phyloP scores from a whole-genome alignment of 2,113 vertebrate species.

The Crotalus horridus region DNA sequence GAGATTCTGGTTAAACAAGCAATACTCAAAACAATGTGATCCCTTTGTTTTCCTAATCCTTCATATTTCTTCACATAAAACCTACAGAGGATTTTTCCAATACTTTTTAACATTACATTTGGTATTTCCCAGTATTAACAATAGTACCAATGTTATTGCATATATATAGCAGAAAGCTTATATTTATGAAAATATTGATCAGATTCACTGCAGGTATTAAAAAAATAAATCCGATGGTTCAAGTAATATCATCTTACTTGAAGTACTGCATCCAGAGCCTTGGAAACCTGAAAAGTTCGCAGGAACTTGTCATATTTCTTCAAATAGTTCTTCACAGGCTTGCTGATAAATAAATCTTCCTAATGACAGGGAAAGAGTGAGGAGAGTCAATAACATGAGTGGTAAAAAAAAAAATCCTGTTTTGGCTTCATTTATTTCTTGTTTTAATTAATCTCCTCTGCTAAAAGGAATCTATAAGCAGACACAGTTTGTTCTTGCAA shows the following conservation, averaged over 20 bases:
- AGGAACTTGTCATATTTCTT: conserved; percentile 87
- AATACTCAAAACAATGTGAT: background rate
- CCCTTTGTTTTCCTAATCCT: background rate
- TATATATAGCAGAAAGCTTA: background rate
- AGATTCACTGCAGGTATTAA: background rate
- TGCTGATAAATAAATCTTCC: conserved; percentile 91
- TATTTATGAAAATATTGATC: background rate
- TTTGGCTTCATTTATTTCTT: background rate
- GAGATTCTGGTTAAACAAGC: background rate
- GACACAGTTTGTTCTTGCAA: background rate
- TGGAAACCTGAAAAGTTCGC: conserved; percentile 87
- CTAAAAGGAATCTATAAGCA: background rate
- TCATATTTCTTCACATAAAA: background rate
- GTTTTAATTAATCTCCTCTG: background rate
- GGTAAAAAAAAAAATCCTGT: background rate
- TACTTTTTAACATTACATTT: background rate
- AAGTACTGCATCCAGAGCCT: conserved; percentile 88
- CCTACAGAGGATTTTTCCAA: background rate
- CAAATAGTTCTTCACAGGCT: conserved; percentile 78
- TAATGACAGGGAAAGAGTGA: conserved; percentile 57
- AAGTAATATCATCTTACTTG: conserved; percentile 67
- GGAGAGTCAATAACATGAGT: background rate
- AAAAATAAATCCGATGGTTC: background rate
- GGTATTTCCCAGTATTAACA: background rate
- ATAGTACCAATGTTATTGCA: background rate